A percentile compares a stretch with the other conserved stretches of the same genome.
These are phyloP conservation scores for Drosophila neocordata DNA, from an alignment of 1,140 invertebrate genomes.

Conservation along the genomic window DNA sequence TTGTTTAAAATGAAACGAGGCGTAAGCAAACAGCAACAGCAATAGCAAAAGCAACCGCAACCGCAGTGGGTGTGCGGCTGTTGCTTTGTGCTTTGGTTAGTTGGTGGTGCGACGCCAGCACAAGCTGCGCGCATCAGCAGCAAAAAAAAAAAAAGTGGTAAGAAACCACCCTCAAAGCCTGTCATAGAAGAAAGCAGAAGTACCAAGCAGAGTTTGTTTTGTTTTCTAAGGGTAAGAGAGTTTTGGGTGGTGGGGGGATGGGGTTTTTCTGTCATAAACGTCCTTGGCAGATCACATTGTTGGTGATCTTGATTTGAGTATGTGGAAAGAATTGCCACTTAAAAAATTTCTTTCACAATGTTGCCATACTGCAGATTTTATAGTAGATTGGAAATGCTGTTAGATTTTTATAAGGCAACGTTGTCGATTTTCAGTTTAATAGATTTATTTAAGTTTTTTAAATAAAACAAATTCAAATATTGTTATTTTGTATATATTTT, in stretches of 20 bases:
- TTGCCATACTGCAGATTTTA: not conserved
- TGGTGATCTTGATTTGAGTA: not conserved
- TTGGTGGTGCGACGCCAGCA: constrained; percentile 48
- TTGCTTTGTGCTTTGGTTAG: constrained; percentile 45
- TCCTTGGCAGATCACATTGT: not conserved
- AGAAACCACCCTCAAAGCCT: constrained; percentile 43
- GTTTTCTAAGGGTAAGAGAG: not conserved
- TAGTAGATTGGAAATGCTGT: not conserved
- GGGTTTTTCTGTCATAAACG: not conserved
- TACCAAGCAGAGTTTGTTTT: not conserved
- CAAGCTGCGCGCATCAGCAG: constrained; percentile 55
- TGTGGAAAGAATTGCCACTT: not conserved
- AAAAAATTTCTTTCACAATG: not conserved
- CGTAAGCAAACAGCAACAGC: constrained; percentile 41
- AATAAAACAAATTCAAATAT: too few species aligned
- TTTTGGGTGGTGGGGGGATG: too few species aligned
- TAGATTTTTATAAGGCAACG: constrained; percentile 13
- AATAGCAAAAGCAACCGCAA: constrained; percentile 16
- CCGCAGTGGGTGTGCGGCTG: constrained; percentile 25
- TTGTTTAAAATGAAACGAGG: constrained; percentile 68
- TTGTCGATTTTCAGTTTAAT: constrained; percentile 50
- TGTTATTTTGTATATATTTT: too few species aligned
- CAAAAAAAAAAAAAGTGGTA: constrained; percentile 34
- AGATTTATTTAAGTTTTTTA: too few species aligned
- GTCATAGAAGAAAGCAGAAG: constrained; percentile 7